Conservation (phyloP, 1,140 invertebrate genomes). For the Oedothorax gibbosus region DNA sequence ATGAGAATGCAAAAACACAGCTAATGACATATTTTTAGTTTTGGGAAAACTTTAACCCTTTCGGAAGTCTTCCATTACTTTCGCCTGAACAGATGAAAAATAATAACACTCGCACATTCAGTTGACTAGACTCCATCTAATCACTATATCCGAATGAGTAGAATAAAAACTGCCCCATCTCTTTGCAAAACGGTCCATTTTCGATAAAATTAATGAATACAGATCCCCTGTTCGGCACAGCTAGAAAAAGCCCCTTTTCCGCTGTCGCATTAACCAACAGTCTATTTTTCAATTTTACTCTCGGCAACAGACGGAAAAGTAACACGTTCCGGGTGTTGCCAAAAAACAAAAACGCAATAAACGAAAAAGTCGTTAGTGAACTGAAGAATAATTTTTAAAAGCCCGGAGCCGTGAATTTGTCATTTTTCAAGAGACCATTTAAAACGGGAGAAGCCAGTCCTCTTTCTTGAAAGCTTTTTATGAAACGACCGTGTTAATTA, state of each 20-base stretch:
- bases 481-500: conserved; percentile 58
- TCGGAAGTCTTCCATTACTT: conserved; percentile 29
- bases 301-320: conserved; percentile 56
- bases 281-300: conserved; percentile 54
- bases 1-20: conserved; percentile 12
- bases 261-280: conserved; percentile 44
- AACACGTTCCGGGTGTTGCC: conserved; percentile 43
- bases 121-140: conserved; percentile 45
- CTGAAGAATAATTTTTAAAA: conserved; percentile 55
- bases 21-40: conserved; percentile 43
- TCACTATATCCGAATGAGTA: conserved; percentile 42
- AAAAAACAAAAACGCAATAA: conserved; percentile 56
- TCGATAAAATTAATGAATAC: conserved; percentile 58
- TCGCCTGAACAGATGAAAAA: conserved; percentile 42
- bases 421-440: conserved; percentile 55
- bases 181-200: conserved; percentile 40
- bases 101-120: conserved; percentile 31
- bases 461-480: conserved; percentile 49
- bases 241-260: conserved; percentile 42
- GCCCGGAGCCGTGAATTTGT: conserved; percentile 47
- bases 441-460: conserved; percentile 28
- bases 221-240: not conserved
- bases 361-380: conserved; percentile 57
- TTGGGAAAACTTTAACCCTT: conserved; percentile 10
- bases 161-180: conserved; percentile 33